Evolutionary conservation across 1,140 invertebrate species (phyloP), one percentile per base, ranked within the genome.

Genomic region (Octopus sinensis): DNA sequence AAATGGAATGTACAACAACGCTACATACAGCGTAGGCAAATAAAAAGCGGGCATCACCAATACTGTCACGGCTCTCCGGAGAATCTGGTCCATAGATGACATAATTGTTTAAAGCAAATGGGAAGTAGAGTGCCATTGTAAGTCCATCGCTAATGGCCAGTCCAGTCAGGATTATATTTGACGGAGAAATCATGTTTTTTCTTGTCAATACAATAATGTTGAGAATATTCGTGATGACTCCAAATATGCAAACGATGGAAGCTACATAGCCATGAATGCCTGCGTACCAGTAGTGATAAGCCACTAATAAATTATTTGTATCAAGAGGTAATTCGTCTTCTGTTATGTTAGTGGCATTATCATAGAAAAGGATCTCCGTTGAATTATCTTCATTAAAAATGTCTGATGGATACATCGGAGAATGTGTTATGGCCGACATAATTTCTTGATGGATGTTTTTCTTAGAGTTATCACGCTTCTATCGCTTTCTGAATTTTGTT

Each of bases 161-260:
- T 83, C 93, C 93, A 81, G 96, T 97, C 2, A 97, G 92, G 56
- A 97, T 95, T 80, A 94, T 92, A 88, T 97, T 97, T 79, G 96
- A 96, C 1, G 96, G 95, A 0, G 95, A 94, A 5, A 93, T 93
- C 92, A 97, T 94, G 82, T 96, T 94, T 83, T 95, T 94, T 54
- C 95, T 92, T 1, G 96, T 97, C 53, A 98, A 89, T 1, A 98
- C 96, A 4, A 95, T 93, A 62, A 98, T 95, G 88, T 97, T 98
- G 56, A 97, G 90, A 12, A 95, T 91, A 88, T 98, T 98, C 23
- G 96, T 95, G 80, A 97, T 91, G 68, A 95, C 95, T 51, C 97
- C 96, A 85, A 97, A 95, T 51, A 95, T 89, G 89, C 96, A 98
- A 4, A 98, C 94, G 4, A 93, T 85, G 4, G 95, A 89, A 23